Conservation (phyloP, 2,113 vertebrate genomes). For the Oncorhynchus tshawytscha region DNA sequence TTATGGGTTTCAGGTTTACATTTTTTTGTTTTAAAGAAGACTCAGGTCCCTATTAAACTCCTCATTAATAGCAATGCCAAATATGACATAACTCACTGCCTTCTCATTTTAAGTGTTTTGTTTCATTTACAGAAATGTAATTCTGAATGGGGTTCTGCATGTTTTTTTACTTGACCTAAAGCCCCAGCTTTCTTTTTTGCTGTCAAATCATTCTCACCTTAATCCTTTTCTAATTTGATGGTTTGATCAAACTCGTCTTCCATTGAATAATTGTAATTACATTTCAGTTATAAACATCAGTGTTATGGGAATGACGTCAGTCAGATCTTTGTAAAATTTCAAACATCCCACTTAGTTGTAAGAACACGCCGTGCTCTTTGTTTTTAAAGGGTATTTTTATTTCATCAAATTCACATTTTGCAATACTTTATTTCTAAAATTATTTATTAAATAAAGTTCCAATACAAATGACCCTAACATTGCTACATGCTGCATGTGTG, state of each 20-base stretch:
- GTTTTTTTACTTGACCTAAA: background rate
- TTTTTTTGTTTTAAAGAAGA: constrained; percentile 47
- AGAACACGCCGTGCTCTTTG: constrained; percentile 38
- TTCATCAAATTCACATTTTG: constrained; percentile 85
- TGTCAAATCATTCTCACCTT: background rate
- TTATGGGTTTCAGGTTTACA: constrained; percentile 43
- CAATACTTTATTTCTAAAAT: constrained; percentile 82
- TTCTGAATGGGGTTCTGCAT: background rate
- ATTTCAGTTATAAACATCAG: constrained; percentile 29
- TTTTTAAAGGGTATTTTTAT: constrained; percentile 91
- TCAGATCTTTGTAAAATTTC: background rate
- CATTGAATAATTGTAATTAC: background rate
- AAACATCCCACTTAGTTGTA: background rate
- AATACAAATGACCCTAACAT: constrained; percentile 55
- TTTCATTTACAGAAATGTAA: constrained; percentile 11
- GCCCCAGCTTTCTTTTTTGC: too few relatives aligned
- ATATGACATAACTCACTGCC: constrained; percentile 64
- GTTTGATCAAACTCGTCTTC: constrained; percentile 33
- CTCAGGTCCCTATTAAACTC: constrained; percentile 69
- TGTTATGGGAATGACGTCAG: constrained; percentile 19
- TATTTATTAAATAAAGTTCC: constrained; percentile 90
- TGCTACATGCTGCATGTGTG: too few relatives aligned
- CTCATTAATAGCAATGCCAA: constrained; percentile 71
- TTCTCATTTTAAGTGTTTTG: constrained; percentile 56
- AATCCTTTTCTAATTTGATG: constrained; percentile 25